phyloP scores from a whole-genome alignment of 2,797 vertebrate species.

The Falco rusticolus region DNA sequence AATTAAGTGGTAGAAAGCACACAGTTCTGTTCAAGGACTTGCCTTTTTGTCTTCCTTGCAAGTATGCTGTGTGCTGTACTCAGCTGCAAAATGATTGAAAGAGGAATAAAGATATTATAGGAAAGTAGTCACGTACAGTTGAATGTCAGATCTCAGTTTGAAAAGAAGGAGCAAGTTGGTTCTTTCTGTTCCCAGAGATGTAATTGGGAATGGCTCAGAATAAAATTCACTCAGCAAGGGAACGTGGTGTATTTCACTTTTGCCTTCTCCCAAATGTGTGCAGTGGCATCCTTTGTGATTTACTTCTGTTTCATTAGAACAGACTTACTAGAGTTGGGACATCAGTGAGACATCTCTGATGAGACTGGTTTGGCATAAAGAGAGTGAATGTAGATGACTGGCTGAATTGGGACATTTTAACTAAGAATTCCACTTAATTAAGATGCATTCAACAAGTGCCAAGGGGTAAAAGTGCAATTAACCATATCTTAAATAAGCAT shows the following conservation, averaged over 20 bases:
- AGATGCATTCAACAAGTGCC: not conserved
- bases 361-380: conserved; percentile 1
- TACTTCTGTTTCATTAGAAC: not conserved
- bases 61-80: not conserved
- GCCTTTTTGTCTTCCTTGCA: not conserved
- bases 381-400: not conserved
- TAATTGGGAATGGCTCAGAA: not conserved
- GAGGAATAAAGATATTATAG: not conserved
- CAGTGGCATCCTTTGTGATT: not conserved
- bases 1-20: not conserved
- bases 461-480: not conserved
- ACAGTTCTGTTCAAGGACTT: not conserved
- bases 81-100: not conserved
- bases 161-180: not conserved
- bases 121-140: not conserved
- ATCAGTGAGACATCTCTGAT: conserved; percentile 1
- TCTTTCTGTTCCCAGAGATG: not conserved
- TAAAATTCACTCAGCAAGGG: not conserved
- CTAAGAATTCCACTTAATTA: not conserved
- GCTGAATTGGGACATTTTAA: not conserved
- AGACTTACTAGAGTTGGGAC: not conserved
- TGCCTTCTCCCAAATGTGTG: not conserved
- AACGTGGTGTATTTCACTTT: not conserved
- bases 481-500: not conserved
- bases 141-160: not conserved